Percentiles rank a stretch among this genome's conserved stretches.
phyloP scores from a whole-genome alignment of 2,113 vertebrate species.

The Alligator mississippiensis region DNA sequence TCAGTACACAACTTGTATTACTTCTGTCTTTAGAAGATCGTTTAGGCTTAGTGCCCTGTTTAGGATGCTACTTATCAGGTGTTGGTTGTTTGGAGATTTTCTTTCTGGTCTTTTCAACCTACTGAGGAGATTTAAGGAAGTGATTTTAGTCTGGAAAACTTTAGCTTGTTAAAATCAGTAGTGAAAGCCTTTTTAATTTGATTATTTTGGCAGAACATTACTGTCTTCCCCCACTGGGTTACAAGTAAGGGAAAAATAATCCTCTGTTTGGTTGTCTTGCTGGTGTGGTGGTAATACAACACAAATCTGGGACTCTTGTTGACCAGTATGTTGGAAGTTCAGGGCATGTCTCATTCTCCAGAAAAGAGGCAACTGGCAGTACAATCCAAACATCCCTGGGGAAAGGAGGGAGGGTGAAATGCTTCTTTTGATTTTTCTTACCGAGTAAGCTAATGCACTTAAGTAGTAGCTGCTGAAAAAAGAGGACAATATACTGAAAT shows the following conservation, averaged over 20 bases:
- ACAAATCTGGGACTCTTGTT: not conserved
- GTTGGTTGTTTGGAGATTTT: not conserved
- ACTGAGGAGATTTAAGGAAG: rapidly evolving
- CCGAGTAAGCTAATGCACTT: not conserved
- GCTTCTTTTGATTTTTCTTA: not conserved
- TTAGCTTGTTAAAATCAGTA: not conserved
- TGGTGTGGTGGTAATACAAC: not conserved
- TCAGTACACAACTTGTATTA: not conserved
- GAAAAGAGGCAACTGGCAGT: not conserved
- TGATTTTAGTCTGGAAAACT: not conserved
- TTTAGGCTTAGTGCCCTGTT: not conserved
- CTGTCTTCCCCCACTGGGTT: not conserved
- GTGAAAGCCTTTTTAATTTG: not conserved
- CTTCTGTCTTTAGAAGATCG: not conserved
- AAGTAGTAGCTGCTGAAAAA: not conserved
- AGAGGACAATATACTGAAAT: not conserved
- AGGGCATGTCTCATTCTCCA: not conserved
- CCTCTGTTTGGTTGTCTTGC: not conserved
- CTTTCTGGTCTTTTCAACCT: rapidly evolving
- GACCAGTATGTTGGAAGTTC: not conserved
- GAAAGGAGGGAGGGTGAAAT: not conserved
- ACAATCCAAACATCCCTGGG: not conserved
- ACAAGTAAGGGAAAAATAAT: not conserved
- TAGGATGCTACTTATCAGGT: not conserved
- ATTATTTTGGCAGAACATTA: not conserved